Conservation (phyloP, 2,113 vertebrate species). For the Merops nubicus region DNA sequence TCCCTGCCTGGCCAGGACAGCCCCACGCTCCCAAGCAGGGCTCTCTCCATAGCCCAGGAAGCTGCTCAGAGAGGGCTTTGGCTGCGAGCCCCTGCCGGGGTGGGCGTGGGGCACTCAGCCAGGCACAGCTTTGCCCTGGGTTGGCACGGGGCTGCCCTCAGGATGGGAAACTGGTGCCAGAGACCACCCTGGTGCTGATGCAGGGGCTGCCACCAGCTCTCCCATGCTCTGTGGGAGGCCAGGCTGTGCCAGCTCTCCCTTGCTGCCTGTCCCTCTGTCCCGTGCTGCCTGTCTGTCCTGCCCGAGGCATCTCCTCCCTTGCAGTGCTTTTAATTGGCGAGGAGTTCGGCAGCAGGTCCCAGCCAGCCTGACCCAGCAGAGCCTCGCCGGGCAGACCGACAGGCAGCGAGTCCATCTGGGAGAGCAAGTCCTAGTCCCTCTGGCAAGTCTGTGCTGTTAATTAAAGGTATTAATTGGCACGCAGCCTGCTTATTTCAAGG, state of each 20-base stretch:
- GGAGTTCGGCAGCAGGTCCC: background rate
- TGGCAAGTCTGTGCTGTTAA: background rate
- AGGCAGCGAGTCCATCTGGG: slow-evolving; percentile 11
- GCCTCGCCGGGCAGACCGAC: background rate
- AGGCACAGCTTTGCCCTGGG: background rate
- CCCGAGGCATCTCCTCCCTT: background rate
- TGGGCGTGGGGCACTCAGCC: background rate
- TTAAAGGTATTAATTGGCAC: slow-evolving; percentile 53
- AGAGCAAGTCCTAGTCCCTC: background rate
- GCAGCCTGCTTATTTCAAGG: background rate
- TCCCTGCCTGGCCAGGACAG: background rate
- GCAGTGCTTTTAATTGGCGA: background rate
- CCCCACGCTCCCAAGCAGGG: no score
- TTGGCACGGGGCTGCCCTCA: background rate
- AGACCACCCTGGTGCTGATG: background rate
- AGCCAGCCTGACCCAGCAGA: background rate
- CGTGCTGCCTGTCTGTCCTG: background rate
- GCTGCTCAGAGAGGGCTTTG: background rate
- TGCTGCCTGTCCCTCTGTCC: background rate
- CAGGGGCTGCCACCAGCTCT: background rate
- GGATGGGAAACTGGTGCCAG: background rate
- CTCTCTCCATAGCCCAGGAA: background rate
- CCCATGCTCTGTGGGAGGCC: background rate
- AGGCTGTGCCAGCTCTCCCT: background rate
- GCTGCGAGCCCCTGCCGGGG: background rate